phyloP scores from a whole-genome alignment of 2,113 vertebrate species.

The Sclerurus mexicanus region DNA sequence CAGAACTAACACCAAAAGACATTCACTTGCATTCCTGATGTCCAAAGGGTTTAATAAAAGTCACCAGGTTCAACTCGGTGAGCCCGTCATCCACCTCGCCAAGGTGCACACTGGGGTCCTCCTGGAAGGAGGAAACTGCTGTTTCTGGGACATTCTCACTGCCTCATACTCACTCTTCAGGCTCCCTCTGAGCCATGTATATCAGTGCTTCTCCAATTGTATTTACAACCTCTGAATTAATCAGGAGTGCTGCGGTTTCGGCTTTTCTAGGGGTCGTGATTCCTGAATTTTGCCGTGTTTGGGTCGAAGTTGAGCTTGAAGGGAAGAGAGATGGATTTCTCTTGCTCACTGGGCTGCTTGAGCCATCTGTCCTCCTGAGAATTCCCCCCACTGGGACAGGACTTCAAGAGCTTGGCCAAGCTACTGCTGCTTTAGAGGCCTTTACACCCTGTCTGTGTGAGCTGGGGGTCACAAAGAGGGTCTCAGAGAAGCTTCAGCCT shows the following conservation, averaged over 20 bases:
- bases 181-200: background rate
- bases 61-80: background rate
- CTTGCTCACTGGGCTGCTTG: background rate
- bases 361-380: background rate
- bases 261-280: accelerated
- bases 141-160: accelerated
- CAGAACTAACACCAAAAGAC: background rate
- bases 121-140: background rate
- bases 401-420: background rate
- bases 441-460: background rate
- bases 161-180: background rate
- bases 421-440: background rate
- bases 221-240: accelerated
- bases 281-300: background rate
- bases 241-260: background rate
- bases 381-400: background rate
- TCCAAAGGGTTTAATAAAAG: background rate
- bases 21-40: background rate
- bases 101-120: background rate
- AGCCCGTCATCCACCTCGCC: background rate
- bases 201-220: background rate
- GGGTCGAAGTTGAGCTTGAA: background rate
- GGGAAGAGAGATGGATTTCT: background rate
- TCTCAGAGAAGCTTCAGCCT: background rate
- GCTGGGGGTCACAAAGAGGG: background rate